Evolutionary conservation across 2,113 vertebrate genomes (phyloP).

Genomic region (Lagopus leucura): DNA sequence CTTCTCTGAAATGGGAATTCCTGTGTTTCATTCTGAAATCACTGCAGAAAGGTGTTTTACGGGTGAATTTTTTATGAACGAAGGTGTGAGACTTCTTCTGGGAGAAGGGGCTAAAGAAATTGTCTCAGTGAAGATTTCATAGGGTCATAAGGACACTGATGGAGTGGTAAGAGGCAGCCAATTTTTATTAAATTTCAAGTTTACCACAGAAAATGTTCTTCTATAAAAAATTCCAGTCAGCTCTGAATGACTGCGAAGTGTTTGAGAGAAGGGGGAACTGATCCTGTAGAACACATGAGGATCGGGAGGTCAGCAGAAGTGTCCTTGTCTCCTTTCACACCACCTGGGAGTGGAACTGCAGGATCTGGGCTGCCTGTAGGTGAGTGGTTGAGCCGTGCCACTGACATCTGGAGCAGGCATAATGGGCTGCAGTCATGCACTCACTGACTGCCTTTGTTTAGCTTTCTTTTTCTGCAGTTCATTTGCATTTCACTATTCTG

Average conservation of each 20-base stretch:
- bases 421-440: fast-evolving
- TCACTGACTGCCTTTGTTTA: background rate
- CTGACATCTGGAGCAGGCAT: fast-evolving
- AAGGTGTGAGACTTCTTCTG: background rate
- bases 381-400: fast-evolving
- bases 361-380: background rate
- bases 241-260: background rate
- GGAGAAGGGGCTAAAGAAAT: background rate
- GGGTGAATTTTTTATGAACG: background rate
- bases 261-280: background rate
- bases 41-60: background rate
- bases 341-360: background rate
- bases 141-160: background rate
- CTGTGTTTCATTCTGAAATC: background rate
- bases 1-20: background rate
- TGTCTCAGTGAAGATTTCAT: background rate
- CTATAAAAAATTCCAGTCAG: background rate
- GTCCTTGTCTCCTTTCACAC: background rate
- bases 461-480: background rate
- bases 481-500: background rate
- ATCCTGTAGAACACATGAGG: background rate
- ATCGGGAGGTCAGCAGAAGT: background rate
- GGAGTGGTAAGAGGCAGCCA: background rate
- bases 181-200: background rate
- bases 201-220: background rate